Conservation (phyloP, 1,140 invertebrate genomes). For the Littorina saxatilis region DNA sequence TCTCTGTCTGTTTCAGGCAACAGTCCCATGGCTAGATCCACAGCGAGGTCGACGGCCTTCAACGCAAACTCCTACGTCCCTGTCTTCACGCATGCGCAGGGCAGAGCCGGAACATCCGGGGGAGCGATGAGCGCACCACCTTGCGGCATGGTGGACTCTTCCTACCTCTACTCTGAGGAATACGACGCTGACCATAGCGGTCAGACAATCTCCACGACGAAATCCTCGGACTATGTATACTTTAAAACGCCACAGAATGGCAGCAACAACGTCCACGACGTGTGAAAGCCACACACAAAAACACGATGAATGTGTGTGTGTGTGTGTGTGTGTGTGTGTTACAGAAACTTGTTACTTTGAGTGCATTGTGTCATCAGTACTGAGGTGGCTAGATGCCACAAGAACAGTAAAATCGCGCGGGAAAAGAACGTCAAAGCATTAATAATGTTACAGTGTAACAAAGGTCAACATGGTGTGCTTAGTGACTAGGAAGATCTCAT, state of each 20-base stretch:
- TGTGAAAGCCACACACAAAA: background rate
- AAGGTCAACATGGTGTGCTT: too few relatives aligned
- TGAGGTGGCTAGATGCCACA: too few relatives aligned
- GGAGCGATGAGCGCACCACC: background rate
- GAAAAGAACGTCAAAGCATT: too few relatives aligned
- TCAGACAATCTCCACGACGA: constrained; percentile 41
- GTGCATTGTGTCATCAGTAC: too few relatives aligned
- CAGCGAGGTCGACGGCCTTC: background rate
- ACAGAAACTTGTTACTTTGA: too few relatives aligned
- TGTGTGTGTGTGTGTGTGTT: too few relatives aligned
- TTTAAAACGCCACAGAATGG: constrained; percentile 43
- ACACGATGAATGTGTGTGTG: too few relatives aligned
- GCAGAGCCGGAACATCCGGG: background rate
- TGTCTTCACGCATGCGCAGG: constrained; percentile 25
- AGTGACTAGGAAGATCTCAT: too few relatives aligned
- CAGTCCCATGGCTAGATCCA: too few relatives aligned
- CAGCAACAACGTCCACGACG: constrained; percentile 17
- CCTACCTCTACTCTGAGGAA: constrained; percentile 37
- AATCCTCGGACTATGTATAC: constrained; percentile 47
- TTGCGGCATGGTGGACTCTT: background rate
- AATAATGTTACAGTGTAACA: too few relatives aligned
- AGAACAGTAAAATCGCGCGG: too few relatives aligned
- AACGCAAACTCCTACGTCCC: constrained; percentile 2
- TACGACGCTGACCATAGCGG: constrained; percentile 46
- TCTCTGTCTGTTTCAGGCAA: too few relatives aligned